Evolutionary conservation across 2,888 invertebrate genomes (phyloP), one percentile per base, ranked within the genome.

Genomic region (Galerucella nymphaeae): DNA sequence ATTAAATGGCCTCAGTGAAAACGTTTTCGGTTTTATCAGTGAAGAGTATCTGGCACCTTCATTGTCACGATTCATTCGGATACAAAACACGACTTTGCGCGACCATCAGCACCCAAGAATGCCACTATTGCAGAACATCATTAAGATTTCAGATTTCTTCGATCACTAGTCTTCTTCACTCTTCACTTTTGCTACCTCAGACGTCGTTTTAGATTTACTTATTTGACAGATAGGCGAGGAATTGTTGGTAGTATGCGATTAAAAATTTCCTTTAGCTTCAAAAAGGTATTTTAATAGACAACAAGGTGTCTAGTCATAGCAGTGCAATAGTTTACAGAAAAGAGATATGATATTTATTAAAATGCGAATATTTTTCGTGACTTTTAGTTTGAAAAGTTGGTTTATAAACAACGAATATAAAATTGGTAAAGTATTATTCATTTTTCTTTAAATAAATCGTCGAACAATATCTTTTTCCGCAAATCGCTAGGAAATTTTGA

Each of bases 31-130:
- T 53, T 57, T 75, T 79, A 78, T 79, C 79, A 66, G 59, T 67
- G 65, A 71, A 71, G 74, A 75, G 73, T 74, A 77, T 77, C 78
- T 77, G 76, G 72, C 71, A 78, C 75, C 75, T 77, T 73, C 72
- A 72, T 76, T 77, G 78, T 79, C 78, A 79, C 79, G 79, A 76
- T 76, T 66, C 73, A 76, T 75, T 76, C 75, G 69, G 75, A 73
- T 78, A 74, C 77, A 64, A 76, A 75, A 71, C 79, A 78, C 79
- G 79, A 77, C 75, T 77, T 70, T 59, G 68, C 71, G 73, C 78
- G 65, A 64, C 65, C 64, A 66, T 70, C 76, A 61, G 70, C 66
- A 70, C 72, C 70, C 59, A 76, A 73, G 77, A 76, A 77, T 77
- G 75, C 76, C 77, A 72, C 70, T 71, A 72, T 77, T 77, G 75